Percentiles rank a stretch among this genome's conserved stretches.
phyloP scores from a whole-genome alignment of 2,797 vertebrate species.

The Bufotes viridis region DNA sequence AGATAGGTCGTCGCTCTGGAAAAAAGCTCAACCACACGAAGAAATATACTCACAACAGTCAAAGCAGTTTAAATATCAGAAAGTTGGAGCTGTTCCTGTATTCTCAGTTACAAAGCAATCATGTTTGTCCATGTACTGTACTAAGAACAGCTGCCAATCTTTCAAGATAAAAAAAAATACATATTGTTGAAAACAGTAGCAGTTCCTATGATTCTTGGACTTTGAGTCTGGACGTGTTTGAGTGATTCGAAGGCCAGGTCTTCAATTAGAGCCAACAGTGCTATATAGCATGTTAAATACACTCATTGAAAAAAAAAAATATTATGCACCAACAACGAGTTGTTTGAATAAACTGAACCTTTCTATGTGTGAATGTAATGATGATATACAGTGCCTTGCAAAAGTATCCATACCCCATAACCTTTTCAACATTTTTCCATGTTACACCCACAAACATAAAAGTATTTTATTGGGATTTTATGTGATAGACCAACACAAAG shows the following conservation, averaged over 20 bases:
- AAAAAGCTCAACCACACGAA: constrained; percentile 45
- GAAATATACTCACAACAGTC: not conserved
- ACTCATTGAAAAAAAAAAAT: too few species aligned
- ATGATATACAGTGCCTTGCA: too few species aligned
- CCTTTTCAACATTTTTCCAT: too few species aligned
- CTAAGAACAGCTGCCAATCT: not conserved
- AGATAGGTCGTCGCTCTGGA: constrained; percentile 15
- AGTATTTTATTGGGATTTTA: too few species aligned
- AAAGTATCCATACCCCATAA: too few species aligned
- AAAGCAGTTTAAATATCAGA: constrained; percentile 29
- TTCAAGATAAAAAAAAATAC: not conserved
- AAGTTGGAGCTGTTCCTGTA: constrained; percentile 11
- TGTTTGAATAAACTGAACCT: too few species aligned
- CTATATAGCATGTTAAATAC: not conserved
- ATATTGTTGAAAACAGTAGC: constrained; percentile 7
- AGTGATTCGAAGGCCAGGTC: not conserved
- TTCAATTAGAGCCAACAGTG: not conserved
- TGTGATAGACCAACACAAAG: too few species aligned
- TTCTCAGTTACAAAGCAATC: constrained; percentile 44
- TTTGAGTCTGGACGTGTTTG: not conserved
- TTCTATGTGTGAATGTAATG: too few species aligned
- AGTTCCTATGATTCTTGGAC: not conserved
- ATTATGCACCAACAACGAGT: too few species aligned
- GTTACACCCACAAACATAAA: too few species aligned
- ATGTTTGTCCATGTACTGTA: constrained; percentile 13